Evolutionary conservation across 2,113 vertebrate species (phyloP), one percentile per base, ranked within the genome.

Genomic region (Nothoprocta perdicaria): DNA sequence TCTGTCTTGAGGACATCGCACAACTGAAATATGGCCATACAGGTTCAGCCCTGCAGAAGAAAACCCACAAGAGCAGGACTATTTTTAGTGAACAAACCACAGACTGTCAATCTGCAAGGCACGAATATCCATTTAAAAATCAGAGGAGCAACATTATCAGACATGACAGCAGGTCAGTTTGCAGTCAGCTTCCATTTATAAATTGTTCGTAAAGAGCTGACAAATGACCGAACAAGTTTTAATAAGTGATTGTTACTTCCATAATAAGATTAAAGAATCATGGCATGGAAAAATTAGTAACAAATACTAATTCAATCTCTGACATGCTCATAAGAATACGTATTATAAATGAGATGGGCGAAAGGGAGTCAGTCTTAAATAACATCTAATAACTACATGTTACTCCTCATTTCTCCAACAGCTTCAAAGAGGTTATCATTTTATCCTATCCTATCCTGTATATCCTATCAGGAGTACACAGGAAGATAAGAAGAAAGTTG

Each of bases 301-400:
- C 46, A 91, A 93, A 89, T 80, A 71, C 24, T 92, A 94, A 92
- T 71, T 89, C 72, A 77, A 83, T 85, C 31, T 87, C 60, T 91
- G 65, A 77, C 38, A 31, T 2, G 4, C 55, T 92, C 6, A 26
- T 80, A 92, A 87, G 27, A 58, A 50, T 84, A 62, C 2, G 0
- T 60, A 14, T 89, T 88, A 73, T 67, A 80, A 92, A 77, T 85
- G 46, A 31, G 55, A 85, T 8, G 38, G 33, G 62, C 23, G 65
- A 60, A 9, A 84, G 60, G 26, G 60, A 74, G 77, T 87, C 3
- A 1, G 27, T 14, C 29, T 88, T 73, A 88, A 75, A 48, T 48
- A 86, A 53, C 22, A 88, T 23, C 26, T 53, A 9, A 31, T 63
- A 75, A 83, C 12, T 46, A 23, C 33, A 9, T 9, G 31, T 52